Conservation (phyloP, 2,113 vertebrate species). For the Elachura formosa region DNA sequence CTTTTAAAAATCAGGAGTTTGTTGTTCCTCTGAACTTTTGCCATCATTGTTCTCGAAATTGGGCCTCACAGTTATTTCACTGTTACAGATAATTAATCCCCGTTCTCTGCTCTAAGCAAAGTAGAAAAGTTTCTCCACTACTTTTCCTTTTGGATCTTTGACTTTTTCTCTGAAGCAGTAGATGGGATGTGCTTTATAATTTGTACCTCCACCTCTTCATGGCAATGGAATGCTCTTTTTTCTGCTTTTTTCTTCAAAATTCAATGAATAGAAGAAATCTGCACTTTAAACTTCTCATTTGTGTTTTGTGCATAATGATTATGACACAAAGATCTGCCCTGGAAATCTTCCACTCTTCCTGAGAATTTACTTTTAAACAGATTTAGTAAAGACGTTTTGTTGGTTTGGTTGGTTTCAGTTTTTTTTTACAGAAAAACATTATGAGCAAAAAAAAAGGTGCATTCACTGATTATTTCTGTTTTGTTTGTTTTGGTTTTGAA, state of each 20-base stretch:
- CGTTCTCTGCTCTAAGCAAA: neutral
- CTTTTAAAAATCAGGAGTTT: neutral
- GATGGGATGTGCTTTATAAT: neutral
- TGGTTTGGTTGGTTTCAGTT: neutral
- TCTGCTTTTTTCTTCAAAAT: neutral
- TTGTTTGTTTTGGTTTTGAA: neutral
- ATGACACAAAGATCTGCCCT: neutral
- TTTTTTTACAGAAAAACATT: neutral
- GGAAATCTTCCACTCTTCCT: neutral
- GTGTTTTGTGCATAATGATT: neutral
- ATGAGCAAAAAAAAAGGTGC: neutral
- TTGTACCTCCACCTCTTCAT: neutral
- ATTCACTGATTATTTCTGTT: neutral
- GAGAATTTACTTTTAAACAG: neutral
- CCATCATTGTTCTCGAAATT: neutral
- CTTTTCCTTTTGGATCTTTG: neutral
- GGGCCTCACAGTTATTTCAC: neutral
- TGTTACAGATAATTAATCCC: neutral
- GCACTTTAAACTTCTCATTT: neutral
- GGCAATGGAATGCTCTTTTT: neutral
- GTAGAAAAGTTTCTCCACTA: constrained; percentile 10
- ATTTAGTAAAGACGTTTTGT: neutral
- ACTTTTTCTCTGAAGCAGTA: neutral
- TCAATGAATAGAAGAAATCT: neutral
- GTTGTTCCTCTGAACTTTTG: neutral